These are phyloP conservation scores for Rhorus exstirpatorius DNA, from an alignment of 2,888 invertebrate genomes.

Conservation along the genomic window DNA sequence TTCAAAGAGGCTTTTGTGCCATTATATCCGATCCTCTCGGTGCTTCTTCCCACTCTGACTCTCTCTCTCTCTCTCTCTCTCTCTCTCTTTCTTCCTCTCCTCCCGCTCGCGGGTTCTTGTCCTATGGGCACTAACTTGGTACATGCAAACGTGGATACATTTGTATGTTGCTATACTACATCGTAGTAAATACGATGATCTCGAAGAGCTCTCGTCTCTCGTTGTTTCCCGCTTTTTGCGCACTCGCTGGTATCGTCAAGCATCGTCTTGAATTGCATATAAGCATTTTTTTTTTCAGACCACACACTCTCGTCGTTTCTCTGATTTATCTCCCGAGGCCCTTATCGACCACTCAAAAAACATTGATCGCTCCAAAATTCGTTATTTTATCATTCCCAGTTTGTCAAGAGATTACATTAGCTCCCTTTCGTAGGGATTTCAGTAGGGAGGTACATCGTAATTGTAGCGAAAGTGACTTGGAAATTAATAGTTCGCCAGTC, in stretches of 20 bases:
- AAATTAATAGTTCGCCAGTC: no score
- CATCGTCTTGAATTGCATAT: conserved; percentile 11
- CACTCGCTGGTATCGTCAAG: conserved; percentile 29
- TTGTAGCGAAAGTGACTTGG: no score
- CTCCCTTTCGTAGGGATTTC: no score
- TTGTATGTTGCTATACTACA: conserved; percentile 23
- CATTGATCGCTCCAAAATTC: background rate
- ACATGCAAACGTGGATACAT: conserved; percentile 30
- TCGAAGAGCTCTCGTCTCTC: conserved; percentile 43
- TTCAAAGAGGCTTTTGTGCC: conserved; percentile 78
- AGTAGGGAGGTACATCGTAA: background rate
- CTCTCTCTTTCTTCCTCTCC: conserved; percentile 68
- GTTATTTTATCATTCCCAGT: background rate
- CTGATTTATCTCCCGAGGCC: background rate
- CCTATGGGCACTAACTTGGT: conserved; percentile 17
- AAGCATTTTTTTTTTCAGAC: conserved; percentile 6
- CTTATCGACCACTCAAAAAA: background rate
- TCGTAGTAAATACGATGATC: conserved; percentile 45
- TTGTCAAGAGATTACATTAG: no score
- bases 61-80: conserved; percentile 59
- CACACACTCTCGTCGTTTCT: background rate
- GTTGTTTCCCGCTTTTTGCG: conserved; percentile 24
- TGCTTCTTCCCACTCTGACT: conserved; percentile 51
- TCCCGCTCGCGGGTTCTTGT: conserved; percentile 66
- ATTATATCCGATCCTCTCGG: conserved; percentile 75